Percentiles rank a stretch among this genome's conserved stretches.
Conservation (phyloP, 1,140 invertebrate genomes). For the Aphelenchoides fujianensis region DNA sequence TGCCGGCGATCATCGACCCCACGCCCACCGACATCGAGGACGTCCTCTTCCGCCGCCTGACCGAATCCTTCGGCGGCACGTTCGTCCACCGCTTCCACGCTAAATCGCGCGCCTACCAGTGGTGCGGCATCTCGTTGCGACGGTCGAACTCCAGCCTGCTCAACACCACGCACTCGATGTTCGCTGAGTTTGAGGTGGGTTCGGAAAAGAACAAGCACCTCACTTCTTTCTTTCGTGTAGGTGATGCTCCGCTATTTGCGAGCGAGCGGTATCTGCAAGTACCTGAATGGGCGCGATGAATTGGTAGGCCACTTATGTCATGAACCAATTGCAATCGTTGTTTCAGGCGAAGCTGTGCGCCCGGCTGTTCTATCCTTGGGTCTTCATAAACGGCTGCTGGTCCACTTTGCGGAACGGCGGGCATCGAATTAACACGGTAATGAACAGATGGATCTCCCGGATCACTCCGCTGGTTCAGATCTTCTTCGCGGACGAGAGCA, state of each 20-base stretch:
- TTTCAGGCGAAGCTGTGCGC: neutral
- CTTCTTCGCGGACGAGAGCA: neutral
- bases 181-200: constrained; percentile 12
- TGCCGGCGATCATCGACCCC: neutral
- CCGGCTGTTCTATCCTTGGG: neutral
- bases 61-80: neutral
- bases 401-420: neutral
- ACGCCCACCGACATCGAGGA: neutral
- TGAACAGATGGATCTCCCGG: too few relatives aligned
- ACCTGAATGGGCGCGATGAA: neutral
- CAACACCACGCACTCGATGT: neutral
- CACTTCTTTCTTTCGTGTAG: too few relatives aligned
- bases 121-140: neutral
- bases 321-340: neutral
- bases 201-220: too few relatives aligned
- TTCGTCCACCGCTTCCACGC: constrained; percentile 5
- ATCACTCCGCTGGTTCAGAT: too few relatives aligned
- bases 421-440: neutral
- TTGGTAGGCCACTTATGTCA: neutral
- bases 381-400: constrained; percentile 2
- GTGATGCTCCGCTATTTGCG: constrained; percentile 7
- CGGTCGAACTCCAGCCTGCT: neutral
- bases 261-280: neutral
- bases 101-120: neutral
- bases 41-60: neutral